Evolutionary conservation across 1,140 invertebrate species (phyloP).

Genomic region (Eriocheir sinensis): DNA sequence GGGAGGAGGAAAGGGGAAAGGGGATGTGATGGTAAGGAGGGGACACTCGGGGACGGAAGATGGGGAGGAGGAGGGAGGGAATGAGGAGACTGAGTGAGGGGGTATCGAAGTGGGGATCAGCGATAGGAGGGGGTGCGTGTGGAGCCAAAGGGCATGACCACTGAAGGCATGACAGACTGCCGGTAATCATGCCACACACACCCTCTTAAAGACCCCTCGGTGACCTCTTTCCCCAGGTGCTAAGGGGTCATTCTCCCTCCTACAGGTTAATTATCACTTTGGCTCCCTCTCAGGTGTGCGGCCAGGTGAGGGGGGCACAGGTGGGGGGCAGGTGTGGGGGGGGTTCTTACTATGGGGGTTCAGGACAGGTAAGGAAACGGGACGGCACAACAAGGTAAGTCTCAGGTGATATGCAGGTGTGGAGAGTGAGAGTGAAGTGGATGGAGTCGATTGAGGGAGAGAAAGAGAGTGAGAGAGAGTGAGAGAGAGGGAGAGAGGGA

Average conservation of each 20-base stretch:
- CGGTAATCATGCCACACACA: background rate
- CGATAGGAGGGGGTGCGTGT: background rate
- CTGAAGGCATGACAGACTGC: background rate
- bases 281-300: background rate
- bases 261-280: background rate
- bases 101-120: background rate
- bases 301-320: background rate
- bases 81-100: no score
- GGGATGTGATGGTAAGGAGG: no score
- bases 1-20: no score
- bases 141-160: constrained; percentile 42
- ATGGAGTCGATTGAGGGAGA: background rate
- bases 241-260: background rate
- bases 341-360: constrained; percentile 29
- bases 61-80: no score
- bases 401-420: no score
- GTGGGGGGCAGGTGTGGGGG: background rate
- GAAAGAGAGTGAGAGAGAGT: background rate
- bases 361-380: background rate
- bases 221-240: no score
- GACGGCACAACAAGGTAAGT: no score
- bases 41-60: no score
- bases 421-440: background rate
- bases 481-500: background rate
- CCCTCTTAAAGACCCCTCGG: background rate